These are phyloP conservation scores for Zoanthus sansibaricus DNA, from an alignment of 92 coral and sea anemone genomes.

Conservation along the genomic window DNA sequence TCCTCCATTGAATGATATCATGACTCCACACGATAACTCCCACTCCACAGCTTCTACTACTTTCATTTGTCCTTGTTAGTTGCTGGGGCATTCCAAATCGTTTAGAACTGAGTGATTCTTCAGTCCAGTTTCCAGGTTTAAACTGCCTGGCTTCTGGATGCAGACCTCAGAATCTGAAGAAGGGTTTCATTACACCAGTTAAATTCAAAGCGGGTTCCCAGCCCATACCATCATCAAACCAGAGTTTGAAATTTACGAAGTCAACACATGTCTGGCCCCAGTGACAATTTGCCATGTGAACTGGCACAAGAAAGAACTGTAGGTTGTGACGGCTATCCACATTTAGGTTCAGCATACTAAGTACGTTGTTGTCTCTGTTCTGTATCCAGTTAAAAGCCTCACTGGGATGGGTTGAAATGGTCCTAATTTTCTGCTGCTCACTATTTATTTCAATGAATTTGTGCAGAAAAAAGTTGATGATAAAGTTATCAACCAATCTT, in stretches of 20 bases:
- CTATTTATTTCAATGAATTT: slow-evolving; percentile 26
- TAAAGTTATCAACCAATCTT: slow-evolving; percentile 24
- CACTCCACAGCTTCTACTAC: slow-evolving; percentile 20
- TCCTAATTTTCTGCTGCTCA: slow-evolving; percentile 10
- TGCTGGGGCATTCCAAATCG: slow-evolving; percentile 33
- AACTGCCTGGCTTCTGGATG: background rate
- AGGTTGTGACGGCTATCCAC: background rate
- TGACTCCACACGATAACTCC: slow-evolving; percentile 6
- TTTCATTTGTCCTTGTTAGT: background rate
- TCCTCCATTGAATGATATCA: background rate
- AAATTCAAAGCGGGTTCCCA: slow-evolving; percentile 1
- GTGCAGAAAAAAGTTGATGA: slow-evolving; percentile 18
- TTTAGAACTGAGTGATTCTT: background rate
- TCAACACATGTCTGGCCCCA: slow-evolving; percentile 34
- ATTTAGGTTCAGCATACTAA: background rate
- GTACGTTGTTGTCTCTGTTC: background rate
- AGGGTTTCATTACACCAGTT: background rate
- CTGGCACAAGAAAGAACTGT: slow-evolving; percentile 6
- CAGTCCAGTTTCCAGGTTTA: slow-evolving; percentile 1
- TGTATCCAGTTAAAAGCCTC: slow-evolving; percentile 23
- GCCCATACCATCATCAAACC: slow-evolving; percentile 25
- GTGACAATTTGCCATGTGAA: slow-evolving; percentile 32
- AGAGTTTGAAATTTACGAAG: slow-evolving; percentile 16
- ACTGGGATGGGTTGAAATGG: slow-evolving; percentile 19
- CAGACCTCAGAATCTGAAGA: slow-evolving; percentile 4